Evolutionary conservation across 2,113 vertebrate genomes (phyloP).

Genomic region (Equus quagga): DNA sequence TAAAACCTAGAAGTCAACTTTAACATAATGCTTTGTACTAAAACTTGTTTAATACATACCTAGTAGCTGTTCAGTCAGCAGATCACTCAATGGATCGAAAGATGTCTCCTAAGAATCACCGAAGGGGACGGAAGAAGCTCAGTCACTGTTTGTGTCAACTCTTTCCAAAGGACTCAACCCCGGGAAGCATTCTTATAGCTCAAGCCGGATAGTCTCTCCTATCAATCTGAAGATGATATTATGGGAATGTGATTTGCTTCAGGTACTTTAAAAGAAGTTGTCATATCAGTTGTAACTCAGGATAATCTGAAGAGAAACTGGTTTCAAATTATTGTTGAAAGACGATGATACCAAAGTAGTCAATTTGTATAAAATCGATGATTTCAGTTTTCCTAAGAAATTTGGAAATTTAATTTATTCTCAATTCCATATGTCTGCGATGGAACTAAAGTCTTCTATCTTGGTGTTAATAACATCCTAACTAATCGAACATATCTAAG

Average conservation of each 20-base stretch:
- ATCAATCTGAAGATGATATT: not conserved
- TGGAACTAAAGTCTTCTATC: not conserved
- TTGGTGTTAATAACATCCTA: not conserved
- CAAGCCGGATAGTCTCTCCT: not conserved
- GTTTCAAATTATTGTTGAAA: not conserved
- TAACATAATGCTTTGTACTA: not conserved
- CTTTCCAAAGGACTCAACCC: not conserved
- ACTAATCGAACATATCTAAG: not conserved
- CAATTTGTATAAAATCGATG: not conserved
- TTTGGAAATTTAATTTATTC: not conserved
- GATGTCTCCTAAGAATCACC: not conserved
- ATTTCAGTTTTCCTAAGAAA: not conserved
- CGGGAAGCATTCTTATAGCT: not conserved
- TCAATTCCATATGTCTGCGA: not conserved
- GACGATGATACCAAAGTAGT: not conserved
- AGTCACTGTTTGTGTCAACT: not conserved
- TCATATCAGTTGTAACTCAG: not conserved
- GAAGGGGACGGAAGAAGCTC: not conserved
- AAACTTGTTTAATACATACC: not conserved
- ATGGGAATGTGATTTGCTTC: not conserved
- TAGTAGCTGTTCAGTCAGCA: not conserved
- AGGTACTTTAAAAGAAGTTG: not conserved
- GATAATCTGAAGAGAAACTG: not conserved
- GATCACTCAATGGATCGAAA: not conserved
- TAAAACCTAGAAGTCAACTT: not conserved